These are phyloP conservation scores for Pilophorus perplexus DNA, from an alignment of 2,888 invertebrate genomes.

Conservation along the genomic window DNA sequence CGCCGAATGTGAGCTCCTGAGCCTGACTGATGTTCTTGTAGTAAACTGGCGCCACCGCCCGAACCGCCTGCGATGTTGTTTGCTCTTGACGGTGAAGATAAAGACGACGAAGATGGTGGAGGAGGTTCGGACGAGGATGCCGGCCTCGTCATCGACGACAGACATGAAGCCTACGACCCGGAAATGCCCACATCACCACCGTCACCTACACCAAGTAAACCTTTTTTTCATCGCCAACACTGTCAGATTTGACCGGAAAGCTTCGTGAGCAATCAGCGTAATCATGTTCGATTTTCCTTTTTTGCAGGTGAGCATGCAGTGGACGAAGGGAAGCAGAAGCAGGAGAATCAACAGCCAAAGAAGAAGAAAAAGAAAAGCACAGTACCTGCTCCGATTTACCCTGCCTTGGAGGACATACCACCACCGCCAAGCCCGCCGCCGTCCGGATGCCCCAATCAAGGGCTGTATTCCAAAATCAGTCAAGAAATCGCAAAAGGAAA, in stretches of 20 bases:
- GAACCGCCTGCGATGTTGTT: constrained; percentile 54
- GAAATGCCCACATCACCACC: constrained; percentile 46
- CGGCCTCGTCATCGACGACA: constrained; percentile 59
- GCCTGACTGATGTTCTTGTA: too few species aligned
- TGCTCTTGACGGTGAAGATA: constrained; percentile 50
- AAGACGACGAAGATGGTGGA: constrained; percentile 48
- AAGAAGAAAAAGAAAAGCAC: not conserved
- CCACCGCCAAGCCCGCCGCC: constrained; percentile 7
- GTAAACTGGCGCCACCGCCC: constrained; percentile 53
- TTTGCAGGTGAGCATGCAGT: not conserved
- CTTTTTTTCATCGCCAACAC: too few species aligned
- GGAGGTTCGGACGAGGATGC: constrained; percentile 57
- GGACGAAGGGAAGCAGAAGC: not conserved
- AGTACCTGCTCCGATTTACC: not conserved
- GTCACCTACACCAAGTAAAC: constrained; percentile 30
- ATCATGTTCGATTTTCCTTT: not conserved
- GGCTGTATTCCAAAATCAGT: constrained; percentile 78
- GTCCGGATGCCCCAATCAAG: constrained; percentile 74
- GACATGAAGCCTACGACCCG: constrained; percentile 45
- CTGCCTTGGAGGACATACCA: constrained; percentile 12
- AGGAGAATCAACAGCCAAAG: too few species aligned
- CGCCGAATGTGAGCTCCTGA: too few species aligned
- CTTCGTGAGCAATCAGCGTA: too few species aligned
- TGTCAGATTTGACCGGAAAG: too few species aligned
- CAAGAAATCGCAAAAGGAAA: constrained; percentile 67